phyloP scores from a whole-genome alignment of 2,888 invertebrate genomes.

The Lycaena phlaeas region DNA sequence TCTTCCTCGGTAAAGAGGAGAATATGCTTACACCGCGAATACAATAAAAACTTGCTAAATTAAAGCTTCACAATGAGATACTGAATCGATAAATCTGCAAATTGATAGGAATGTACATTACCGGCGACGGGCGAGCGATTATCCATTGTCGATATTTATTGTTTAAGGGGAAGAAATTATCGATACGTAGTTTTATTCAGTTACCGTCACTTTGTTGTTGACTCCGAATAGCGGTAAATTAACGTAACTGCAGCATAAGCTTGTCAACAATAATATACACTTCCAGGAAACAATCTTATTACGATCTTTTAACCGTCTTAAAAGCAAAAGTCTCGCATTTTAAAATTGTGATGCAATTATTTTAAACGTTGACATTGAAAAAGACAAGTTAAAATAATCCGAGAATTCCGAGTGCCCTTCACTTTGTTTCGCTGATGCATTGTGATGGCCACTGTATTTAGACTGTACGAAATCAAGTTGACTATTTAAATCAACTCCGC shows the following conservation, averaged over 20 bases:
- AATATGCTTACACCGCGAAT: too few relatives aligned
- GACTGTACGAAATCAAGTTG: slow-evolving; percentile 52
- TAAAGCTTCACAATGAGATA: too few relatives aligned
- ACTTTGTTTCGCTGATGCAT: slow-evolving; percentile 62
- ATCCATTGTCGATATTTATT: too few relatives aligned
- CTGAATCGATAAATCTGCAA: too few relatives aligned
- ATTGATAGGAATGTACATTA: too few relatives aligned
- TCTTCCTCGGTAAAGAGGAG: too few relatives aligned
- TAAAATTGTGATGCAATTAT: slow-evolving; percentile 73
- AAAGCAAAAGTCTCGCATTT: slow-evolving; percentile 66
- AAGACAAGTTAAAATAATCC: slow-evolving; percentile 71
- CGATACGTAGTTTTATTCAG: too few relatives aligned
- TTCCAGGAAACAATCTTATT: slow-evolving; percentile 68
- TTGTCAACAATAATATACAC: slow-evolving; percentile 29
- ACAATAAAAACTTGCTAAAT: too few relatives aligned
- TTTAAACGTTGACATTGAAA: slow-evolving; percentile 73
- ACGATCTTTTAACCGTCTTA: slow-evolving; percentile 59
- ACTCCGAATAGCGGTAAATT: background rate
- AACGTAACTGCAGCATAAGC: background rate
- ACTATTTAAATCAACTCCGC: slow-evolving; percentile 38
- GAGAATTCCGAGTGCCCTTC: slow-evolving; percentile 68
- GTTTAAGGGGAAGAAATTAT: too few relatives aligned
- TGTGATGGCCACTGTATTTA: slow-evolving; percentile 65
- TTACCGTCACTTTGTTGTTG: slow-evolving; percentile 2
- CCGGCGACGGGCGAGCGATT: too few relatives aligned